Evolutionary conservation across 1,140 invertebrate genomes (phyloP).

Genomic region (Drosophila obscura): DNA sequence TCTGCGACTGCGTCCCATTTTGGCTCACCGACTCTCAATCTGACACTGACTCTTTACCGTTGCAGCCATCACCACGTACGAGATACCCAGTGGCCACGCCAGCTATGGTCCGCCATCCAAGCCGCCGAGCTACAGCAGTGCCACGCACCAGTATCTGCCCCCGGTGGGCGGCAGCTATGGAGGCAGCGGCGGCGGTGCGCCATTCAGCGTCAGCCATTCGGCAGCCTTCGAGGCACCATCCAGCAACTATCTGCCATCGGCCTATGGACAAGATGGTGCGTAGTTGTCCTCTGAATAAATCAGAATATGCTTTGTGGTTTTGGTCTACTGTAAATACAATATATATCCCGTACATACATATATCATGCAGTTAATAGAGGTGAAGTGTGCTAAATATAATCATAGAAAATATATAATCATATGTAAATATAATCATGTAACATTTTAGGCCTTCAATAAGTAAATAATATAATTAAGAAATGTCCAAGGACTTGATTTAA

Average conservation of each 20-base stretch:
- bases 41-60: constrained; percentile 30
- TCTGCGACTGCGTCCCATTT: constrained; percentile 55
- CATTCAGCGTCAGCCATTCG: constrained; percentile 70
- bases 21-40: constrained; percentile 27
- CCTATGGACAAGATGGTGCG: constrained; percentile 82
- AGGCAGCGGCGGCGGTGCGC: constrained; percentile 61
- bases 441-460: background rate
- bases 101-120: constrained; percentile 82
- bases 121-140: constrained; percentile 76
- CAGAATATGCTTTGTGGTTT: background rate
- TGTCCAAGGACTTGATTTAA: too few species aligned
- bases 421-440: too few species aligned
- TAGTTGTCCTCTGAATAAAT: constrained; percentile 54
- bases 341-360: constrained; percentile 27
- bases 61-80: constrained; percentile 80
- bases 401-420: too few species aligned
- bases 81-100: constrained; percentile 75
- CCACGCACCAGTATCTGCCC: constrained; percentile 79
- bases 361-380: too few species aligned
- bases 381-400: too few species aligned
- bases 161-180: constrained; percentile 66
- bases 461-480: background rate
- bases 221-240: constrained; percentile 77
- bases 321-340: constrained; percentile 12
- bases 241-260: constrained; percentile 78